Percentiles rank a stretch among this genome's conserved stretches.
Evolutionary conservation across 2,888 invertebrate genomes (phyloP).

Genomic region (Pachymerium ferrugineum): DNA sequence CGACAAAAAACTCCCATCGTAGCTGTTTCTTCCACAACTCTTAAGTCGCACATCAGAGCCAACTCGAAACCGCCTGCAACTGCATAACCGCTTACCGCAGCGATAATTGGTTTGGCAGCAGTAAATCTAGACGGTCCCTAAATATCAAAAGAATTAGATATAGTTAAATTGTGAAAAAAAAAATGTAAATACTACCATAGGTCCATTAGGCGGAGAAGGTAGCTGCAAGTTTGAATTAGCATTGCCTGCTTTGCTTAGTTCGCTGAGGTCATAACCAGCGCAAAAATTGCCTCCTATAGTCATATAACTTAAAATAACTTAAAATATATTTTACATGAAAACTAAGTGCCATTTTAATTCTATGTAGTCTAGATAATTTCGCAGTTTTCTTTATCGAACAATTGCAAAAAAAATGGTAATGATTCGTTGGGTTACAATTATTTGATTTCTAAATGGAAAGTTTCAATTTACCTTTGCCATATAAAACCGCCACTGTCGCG

Average conservation of each 20-base stretch:
- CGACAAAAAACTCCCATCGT: slow-evolving; percentile 77
- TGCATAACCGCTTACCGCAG: slow-evolving; percentile 83
- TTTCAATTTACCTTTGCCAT: slow-evolving; percentile 60
- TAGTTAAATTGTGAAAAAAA: neutral
- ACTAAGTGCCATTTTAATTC: too few relatives aligned
- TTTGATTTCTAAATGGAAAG: neutral
- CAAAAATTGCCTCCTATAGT: slow-evolving; percentile 80
- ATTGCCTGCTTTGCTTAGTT: slow-evolving; percentile 52
- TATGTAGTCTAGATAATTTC: too few relatives aligned
- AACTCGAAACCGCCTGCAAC: slow-evolving; percentile 87
- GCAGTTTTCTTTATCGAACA: too few relatives aligned
- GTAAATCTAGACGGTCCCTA: slow-evolving; percentile 63
- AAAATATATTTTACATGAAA: too few relatives aligned
- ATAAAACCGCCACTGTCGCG: slow-evolving; percentile 67
- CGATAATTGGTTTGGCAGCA: slow-evolving; percentile 79
- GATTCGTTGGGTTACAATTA: too few relatives aligned
- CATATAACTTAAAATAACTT: too few relatives aligned
- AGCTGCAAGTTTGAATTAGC: neutral
- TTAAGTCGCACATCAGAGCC: slow-evolving; percentile 82
- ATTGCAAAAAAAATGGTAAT: too few relatives aligned
- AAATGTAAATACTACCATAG: neutral
- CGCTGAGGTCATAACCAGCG: slow-evolving; percentile 81
- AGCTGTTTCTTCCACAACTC: slow-evolving; percentile 80
- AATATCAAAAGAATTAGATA: neutral
- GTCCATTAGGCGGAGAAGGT: neutral